Conservation (phyloP, 2,888 invertebrate genomes). For the Aporophyla lueneburgensis region DNA sequence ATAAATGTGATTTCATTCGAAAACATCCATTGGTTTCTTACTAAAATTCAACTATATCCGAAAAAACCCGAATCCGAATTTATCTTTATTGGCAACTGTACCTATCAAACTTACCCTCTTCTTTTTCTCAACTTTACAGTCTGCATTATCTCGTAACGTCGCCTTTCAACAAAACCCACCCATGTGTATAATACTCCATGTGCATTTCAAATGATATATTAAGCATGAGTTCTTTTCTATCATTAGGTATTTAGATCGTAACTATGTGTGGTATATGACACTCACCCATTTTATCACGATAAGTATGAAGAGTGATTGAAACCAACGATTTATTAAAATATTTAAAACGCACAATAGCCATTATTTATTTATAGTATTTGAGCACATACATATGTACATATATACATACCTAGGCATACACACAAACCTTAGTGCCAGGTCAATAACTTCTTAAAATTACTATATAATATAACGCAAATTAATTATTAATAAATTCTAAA, state of each 20-base stretch:
- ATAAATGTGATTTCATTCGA: too few species aligned
- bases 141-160: neutral
- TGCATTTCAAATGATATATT: neutral
- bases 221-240: too few species aligned
- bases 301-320: conserved; percentile 43
- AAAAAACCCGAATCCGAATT: too few species aligned
- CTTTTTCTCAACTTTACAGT: neutral
- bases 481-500: conserved; percentile 25
- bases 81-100: too few species aligned
- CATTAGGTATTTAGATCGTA: neutral
- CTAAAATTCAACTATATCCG: too few species aligned
- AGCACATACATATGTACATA: conserved; percentile 68
- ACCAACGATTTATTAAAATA: conserved; percentile 65
- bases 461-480: conserved; percentile 52
- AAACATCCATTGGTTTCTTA: too few species aligned
- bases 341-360: conserved; percentile 66
- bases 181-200: too few species aligned
- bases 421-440: conserved; percentile 61
- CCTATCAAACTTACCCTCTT: neutral
- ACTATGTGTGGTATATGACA: neutral
- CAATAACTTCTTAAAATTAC: conserved; percentile 55
- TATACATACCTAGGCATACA: conserved; percentile 66
- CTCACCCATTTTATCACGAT: neutral
- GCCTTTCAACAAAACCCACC: neutral
- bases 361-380: conserved; percentile 68